Conservation (phyloP, 1,140 invertebrate species). For the Metaphire vulgaris region DNA sequence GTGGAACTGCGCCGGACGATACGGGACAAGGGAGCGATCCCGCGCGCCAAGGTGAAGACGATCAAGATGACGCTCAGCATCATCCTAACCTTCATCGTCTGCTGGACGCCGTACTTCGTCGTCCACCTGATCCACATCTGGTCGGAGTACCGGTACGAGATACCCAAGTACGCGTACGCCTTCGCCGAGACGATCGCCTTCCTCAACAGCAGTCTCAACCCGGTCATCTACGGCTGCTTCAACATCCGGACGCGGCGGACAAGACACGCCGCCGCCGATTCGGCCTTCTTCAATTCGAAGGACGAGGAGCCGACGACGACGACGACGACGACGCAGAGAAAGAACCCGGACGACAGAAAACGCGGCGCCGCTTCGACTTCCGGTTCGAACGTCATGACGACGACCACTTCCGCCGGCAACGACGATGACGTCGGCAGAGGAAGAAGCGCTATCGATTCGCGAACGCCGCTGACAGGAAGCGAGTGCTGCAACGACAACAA, state of each 20-base stretch:
- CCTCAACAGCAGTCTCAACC: slow-evolving; percentile 53
- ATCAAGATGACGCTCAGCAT: slow-evolving; percentile 54
- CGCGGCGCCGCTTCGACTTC: background rate
- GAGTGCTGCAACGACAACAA: too few relatives aligned
- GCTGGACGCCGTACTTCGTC: slow-evolving; percentile 55
- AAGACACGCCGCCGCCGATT: background rate
- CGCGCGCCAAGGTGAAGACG: slow-evolving; percentile 53
- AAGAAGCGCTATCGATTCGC: too few relatives aligned
- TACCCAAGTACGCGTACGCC: slow-evolving; percentile 45
- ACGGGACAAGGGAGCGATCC: slow-evolving; percentile 39
- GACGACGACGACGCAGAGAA: background rate
- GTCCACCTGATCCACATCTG: slow-evolving; percentile 50
- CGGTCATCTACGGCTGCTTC: slow-evolving; percentile 53
- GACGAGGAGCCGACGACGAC: background rate
- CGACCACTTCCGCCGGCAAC: too few relatives aligned
- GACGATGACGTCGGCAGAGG: too few relatives aligned
- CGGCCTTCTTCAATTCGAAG: background rate
- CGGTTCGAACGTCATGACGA: background rate
- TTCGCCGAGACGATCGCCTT: slow-evolving; percentile 51
- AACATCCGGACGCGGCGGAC: slow-evolving; percentile 44
- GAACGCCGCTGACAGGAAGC: too few relatives aligned
- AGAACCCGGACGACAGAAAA: background rate
- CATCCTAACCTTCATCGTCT: slow-evolving; percentile 49
- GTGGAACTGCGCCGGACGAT: slow-evolving; percentile 35
- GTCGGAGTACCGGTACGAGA: slow-evolving; percentile 48